These are phyloP conservation scores for Cyanoramphus novaezelandiae DNA, from an alignment of 2,113 vertebrate genomes.

Conservation along the genomic window DNA sequence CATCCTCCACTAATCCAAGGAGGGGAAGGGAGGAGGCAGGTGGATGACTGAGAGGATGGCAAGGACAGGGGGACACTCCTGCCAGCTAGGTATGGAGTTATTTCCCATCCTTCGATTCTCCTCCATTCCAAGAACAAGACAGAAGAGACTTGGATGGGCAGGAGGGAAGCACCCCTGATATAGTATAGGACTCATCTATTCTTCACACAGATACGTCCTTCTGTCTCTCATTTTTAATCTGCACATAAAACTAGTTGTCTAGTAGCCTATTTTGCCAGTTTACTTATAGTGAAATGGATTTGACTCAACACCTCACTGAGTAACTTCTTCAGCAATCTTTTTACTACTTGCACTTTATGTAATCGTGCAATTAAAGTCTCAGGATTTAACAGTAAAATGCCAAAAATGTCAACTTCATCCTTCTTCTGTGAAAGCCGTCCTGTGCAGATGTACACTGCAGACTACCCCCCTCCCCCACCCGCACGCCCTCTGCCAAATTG, in stretches of 20 bases:
- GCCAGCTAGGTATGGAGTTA: neutral
- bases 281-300: neutral
- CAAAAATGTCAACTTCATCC: neutral
- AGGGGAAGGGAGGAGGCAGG: neutral
- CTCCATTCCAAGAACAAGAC: neutral
- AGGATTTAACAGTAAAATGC: neutral
- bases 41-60: neutral
- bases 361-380: neutral
- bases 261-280: neutral
- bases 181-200: neutral
- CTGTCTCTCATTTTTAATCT: neutral
- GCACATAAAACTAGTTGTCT: neutral
- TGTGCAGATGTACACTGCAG: neutral
- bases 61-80: neutral
- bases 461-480: neutral
- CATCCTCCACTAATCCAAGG: neutral
- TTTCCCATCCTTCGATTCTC: neutral
- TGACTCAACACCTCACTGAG: neutral
- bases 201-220: neutral
- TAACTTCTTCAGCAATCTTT: neutral
- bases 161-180: neutral
- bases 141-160: neutral
- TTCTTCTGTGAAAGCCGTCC: neutral
- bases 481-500: neutral
- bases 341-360: neutral